phyloP scores from a whole-genome alignment of 35 echinoderm and acorn worm genomes.

The Heliocidaris tuberculata region DNA sequence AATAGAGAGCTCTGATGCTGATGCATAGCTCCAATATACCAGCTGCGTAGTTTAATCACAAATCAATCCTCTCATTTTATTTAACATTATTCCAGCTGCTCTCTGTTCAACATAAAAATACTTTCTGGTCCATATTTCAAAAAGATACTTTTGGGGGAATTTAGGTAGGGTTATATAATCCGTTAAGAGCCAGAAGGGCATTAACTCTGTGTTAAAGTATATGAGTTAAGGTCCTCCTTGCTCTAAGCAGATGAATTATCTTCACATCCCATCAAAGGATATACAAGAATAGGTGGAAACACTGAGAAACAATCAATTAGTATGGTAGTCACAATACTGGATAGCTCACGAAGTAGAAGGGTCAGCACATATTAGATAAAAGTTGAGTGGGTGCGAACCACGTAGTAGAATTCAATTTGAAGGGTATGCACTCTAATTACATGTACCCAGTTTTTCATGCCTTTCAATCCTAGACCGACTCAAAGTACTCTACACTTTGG shows the following conservation, averaged over 20 bases:
- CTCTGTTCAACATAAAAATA: neutral
- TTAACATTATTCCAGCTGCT: neutral
- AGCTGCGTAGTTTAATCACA: neutral
- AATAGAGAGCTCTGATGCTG: neutral
- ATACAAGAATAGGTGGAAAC: neutral
- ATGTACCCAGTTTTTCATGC: too few species aligned
- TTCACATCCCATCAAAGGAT: neutral
- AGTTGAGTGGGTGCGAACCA: too few species aligned
- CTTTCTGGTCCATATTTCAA: neutral
- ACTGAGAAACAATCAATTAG: neutral
- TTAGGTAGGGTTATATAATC: neutral
- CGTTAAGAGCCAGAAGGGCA: too few species aligned
- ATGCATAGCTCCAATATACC: neutral
- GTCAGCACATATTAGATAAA: too few species aligned
- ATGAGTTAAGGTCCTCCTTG: too few species aligned
- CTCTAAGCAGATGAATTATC: too few species aligned
- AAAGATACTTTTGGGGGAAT: neutral
- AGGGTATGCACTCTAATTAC: too few species aligned
- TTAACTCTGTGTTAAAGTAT: too few species aligned
- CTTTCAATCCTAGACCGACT: too few species aligned
- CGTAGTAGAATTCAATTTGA: too few species aligned
- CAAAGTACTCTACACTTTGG: too few species aligned
- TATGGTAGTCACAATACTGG: neutral
- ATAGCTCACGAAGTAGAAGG: neutral
- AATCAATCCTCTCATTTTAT: neutral